Conservation (phyloP, 2,113 vertebrate species). For the Mustelus asterias region DNA sequence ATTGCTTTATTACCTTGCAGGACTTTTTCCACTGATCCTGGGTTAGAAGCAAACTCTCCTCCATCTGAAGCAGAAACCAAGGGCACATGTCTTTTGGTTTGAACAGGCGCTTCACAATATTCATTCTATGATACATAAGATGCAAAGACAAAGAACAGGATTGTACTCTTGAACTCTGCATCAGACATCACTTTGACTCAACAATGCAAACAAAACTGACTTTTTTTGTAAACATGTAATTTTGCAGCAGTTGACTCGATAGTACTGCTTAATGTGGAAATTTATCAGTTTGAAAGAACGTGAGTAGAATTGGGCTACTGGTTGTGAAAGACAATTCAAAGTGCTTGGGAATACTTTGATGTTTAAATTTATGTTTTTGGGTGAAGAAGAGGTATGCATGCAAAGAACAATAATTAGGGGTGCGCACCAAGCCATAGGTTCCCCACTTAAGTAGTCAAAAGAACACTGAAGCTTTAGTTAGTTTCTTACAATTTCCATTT, state of each 20-base stretch:
- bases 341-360: not conserved
- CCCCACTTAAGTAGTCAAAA: not conserved
- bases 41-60: not conserved
- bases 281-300: not conserved
- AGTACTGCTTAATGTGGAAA: not conserved
- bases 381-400: not conserved
- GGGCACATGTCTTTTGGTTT: not conserved
- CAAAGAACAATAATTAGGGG: not conserved
- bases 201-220: not conserved
- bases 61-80: slow-evolving; percentile 24
- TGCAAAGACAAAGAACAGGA: not conserved
- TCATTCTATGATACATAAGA: slow-evolving; percentile 22
- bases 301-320: not conserved
- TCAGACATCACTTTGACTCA: not conserved
- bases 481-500: not conserved
- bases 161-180: not conserved
- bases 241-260: not conserved
- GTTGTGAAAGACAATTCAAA: not conserved
- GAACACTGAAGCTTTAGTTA: not conserved
- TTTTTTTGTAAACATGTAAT: not conserved
- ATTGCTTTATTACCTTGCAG: not conserved
- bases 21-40: slow-evolving; percentile 24
- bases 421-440: not conserved
- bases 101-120: not conserved
- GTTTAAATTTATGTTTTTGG: not conserved